Percentiles rank a stretch among this genome's conserved stretches.
Evolutionary conservation across 2,113 vertebrate species (phyloP).

Genomic region (Lampris incognitus): DNA sequence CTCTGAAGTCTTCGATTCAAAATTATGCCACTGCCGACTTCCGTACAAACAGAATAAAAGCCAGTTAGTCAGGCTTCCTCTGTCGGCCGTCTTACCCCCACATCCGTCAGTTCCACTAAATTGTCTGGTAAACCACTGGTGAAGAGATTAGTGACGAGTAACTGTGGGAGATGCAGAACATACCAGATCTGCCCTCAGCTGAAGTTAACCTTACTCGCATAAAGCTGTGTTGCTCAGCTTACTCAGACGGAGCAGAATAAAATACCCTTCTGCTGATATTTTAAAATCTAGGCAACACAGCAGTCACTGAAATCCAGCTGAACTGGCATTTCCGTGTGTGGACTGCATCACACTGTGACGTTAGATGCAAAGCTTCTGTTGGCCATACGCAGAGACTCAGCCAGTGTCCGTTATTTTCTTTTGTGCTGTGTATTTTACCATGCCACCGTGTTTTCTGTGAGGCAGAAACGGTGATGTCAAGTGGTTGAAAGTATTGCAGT

Average conservation of each 20-base stretch:
- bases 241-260: no score
- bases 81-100: constrained; percentile 20
- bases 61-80: constrained; percentile 53
- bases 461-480: constrained; percentile 7
- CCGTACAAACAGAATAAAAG: constrained; percentile 31
- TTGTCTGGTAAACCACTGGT: background rate
- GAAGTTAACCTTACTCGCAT: no score
- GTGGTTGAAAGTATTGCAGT: constrained; percentile 22
- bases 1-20: constrained; percentile 36
- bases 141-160: background rate
- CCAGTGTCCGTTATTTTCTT: background rate
- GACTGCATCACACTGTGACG: background rate
- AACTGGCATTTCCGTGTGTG: background rate
- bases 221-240: no score
- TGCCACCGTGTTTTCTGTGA: background rate
- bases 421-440: background rate
- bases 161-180: background rate
- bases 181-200: no score
- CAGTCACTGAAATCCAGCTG: background rate
- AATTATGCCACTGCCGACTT: constrained; percentile 36
- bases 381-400: no score
- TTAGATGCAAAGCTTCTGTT: background rate
- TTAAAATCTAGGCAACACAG: background rate
- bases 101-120: background rate
- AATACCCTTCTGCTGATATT: no score